phyloP scores from a whole-genome alignment of 2,888 invertebrate genomes.

The Sphaerophoria taeniata region DNA sequence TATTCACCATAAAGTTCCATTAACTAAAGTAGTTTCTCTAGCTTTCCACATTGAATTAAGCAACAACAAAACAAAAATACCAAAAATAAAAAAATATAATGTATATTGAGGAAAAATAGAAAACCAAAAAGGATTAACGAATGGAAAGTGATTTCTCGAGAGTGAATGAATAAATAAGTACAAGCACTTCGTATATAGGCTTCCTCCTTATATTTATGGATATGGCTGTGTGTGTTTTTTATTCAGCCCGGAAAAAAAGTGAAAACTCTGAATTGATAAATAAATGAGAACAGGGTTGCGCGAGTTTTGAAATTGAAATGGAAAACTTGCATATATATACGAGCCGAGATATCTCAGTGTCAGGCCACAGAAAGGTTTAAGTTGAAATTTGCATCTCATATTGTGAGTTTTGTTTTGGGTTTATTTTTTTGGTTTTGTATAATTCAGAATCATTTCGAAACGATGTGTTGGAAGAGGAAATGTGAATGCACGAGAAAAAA shows the following conservation, averaged over 20 bases:
- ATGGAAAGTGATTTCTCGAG: conserved; percentile 41
- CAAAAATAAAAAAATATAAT: conserved; percentile 1
- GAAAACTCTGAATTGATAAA: conserved; percentile 64
- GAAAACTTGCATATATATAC: background rate
- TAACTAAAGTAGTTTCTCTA: conserved; percentile 43
- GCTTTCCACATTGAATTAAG: conserved; percentile 26
- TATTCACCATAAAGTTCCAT: conserved; percentile 46
- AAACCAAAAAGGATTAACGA: conserved; percentile 38
- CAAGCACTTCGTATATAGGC: background rate
- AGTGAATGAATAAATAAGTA: conserved; percentile 41
- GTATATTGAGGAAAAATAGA: background rate
- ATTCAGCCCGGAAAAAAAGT: conserved; percentile 16
- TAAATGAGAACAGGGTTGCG: conserved; percentile 38
- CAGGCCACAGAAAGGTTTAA: conserved; percentile 21
- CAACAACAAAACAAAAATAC: background rate
- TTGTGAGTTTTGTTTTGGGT: conserved; percentile 14
- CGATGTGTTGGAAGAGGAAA: background rate
- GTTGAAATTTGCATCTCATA: conserved; percentile 60
- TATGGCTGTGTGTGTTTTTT: background rate
- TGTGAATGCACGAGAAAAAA: background rate
- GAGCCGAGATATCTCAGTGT: background rate
- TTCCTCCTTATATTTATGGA: conserved; percentile 10
- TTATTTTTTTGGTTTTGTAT: conserved; percentile 9
- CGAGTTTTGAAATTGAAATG: background rate
- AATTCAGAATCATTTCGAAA: conserved; percentile 30